A percentile compares a stretch with the other conserved stretches of the same genome.
Evolutionary conservation across 1,140 invertebrate genomes (phyloP).

Genomic region (Heliothis virescens): DNA sequence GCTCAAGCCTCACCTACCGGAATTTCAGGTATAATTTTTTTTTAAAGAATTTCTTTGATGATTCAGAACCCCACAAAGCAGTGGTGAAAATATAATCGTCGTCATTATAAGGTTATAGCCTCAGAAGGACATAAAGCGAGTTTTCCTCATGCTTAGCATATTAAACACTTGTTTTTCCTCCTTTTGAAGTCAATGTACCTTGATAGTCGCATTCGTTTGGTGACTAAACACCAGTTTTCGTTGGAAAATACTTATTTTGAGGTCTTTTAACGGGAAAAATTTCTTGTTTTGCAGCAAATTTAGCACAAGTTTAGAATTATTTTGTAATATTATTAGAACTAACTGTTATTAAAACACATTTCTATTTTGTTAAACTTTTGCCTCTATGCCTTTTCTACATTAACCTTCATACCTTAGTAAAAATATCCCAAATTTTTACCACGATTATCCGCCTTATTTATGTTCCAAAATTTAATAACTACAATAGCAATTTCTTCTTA

Average conservation of each 20-base stretch:
- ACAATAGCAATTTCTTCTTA: background rate
- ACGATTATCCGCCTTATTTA: background rate
- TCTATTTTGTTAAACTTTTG: no score
- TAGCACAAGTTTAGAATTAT: no score
- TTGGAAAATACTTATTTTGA: background rate
- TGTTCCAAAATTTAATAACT: background rate
- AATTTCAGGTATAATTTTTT: no score
- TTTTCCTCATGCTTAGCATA: constrained; percentile 20
- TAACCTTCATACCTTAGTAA: no score
- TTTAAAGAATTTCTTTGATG: no score
- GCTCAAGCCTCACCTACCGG: no score
- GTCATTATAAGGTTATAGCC: background rate
- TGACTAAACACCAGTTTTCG: background rate
- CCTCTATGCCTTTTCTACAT: no score
- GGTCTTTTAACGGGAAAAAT: background rate
- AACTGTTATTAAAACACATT: no score
- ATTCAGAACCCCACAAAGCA: no score
- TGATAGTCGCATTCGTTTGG: background rate
- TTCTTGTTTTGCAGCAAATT: no score
- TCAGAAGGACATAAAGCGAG: constrained; percentile 1
- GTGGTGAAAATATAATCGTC: background rate
- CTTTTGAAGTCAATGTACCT: constrained; percentile 10
- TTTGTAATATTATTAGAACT: no score
- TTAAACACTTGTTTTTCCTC: constrained; percentile 21
- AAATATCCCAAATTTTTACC: no score